Conservation (phyloP, 1,140 invertebrate species). For the Drosophila sturtevanti region DNA sequence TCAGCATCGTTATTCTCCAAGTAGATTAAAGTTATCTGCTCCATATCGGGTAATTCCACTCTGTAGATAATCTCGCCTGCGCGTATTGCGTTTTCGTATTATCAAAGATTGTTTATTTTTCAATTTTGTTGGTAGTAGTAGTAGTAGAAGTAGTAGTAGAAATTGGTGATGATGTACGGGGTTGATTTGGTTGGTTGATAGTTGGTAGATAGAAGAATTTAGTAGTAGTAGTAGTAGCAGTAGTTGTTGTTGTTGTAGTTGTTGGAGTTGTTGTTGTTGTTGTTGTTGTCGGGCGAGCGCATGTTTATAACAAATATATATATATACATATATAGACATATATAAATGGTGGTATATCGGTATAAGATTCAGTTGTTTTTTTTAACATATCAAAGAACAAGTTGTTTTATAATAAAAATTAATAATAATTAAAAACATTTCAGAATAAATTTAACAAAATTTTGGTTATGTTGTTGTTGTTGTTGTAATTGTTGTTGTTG, state of each 20-base stretch:
- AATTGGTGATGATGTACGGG: slow-evolving; percentile 15
- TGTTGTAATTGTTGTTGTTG: slow-evolving; percentile 14
- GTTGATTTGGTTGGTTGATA: slow-evolving; percentile 40
- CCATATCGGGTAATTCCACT: slow-evolving; percentile 94
- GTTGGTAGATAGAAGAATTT: slow-evolving; percentile 55
- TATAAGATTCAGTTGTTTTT: slow-evolving; percentile 16
- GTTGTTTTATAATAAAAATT: neutral
- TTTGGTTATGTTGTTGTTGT: slow-evolving; percentile 9
- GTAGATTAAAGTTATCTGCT: slow-evolving; percentile 94
- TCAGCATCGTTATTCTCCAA: slow-evolving; percentile 90
- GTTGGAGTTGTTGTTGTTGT: slow-evolving; percentile 29
- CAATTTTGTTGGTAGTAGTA: slow-evolving; percentile 37
- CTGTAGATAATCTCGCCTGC: slow-evolving; percentile 93
- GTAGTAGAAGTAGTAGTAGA: slow-evolving; percentile 36
- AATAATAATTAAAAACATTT: neutral
- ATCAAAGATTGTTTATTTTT: slow-evolving; percentile 17
- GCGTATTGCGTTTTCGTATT: slow-evolving; percentile 43
- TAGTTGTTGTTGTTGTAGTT: slow-evolving; percentile 33
- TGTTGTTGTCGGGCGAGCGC: slow-evolving; percentile 54
- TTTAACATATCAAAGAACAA: slow-evolving; percentile 15
- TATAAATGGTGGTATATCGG: slow-evolving; percentile 23
- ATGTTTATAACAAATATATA: slow-evolving; percentile 67
- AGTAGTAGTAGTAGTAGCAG: slow-evolving; percentile 41
- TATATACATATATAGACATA: slow-evolving; percentile 45
- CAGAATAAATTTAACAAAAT: slow-evolving; percentile 19